Percentiles rank a stretch among this genome's conserved stretches.
phyloP scores from a whole-genome alignment of 2,113 vertebrate genomes.

The Lasiurus cinereus region DNA sequence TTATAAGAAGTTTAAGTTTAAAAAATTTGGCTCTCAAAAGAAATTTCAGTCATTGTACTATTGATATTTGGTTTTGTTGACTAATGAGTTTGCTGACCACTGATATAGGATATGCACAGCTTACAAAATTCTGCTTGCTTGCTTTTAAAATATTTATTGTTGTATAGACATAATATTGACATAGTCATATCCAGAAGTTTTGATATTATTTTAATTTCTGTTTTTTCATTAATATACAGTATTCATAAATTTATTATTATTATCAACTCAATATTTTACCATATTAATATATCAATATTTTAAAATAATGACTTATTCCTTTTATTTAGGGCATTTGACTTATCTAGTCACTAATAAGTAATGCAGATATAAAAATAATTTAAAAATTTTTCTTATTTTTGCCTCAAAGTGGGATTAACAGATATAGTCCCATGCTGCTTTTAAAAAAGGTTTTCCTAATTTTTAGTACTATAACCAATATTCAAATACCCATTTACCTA shows the following conservation, averaged over 20 bases:
- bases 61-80: too few species aligned
- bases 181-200: conserved; percentile 18
- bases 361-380: neutral
- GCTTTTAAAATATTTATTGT: neutral
- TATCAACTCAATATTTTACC: conserved; percentile 22
- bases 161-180: neutral
- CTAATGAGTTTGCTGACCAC: too few species aligned
- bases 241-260: neutral
- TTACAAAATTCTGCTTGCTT: conserved; percentile 7
- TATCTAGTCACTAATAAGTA: neutral
- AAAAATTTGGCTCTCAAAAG: too few species aligned
- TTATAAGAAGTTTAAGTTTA: too few species aligned
- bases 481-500: neutral
- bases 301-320: neutral
- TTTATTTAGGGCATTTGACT: neutral
- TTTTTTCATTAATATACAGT: neutral
- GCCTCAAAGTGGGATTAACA: neutral
- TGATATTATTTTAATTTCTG: conserved; percentile 18
- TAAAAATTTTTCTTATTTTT: neutral
- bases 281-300: neutral
- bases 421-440: neutral
- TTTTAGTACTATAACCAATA: neutral
- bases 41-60: too few species aligned
- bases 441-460: conserved; percentile 2
- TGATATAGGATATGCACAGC: neutral